Evolutionary conservation across 2,113 vertebrate genomes (phyloP).

Genomic region (Mustela nigripes): DNA sequence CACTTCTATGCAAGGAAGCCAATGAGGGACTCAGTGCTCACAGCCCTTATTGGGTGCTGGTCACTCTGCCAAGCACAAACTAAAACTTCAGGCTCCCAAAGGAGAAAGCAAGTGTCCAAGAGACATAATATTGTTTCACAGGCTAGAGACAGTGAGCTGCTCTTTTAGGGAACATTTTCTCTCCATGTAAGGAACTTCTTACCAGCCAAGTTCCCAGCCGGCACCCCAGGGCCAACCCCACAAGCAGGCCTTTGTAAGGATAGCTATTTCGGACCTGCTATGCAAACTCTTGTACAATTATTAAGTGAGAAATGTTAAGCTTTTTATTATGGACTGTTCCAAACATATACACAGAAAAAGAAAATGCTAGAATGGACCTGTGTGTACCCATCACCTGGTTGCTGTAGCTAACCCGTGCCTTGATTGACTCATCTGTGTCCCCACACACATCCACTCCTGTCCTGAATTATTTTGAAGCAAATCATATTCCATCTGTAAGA

Average conservation of each 20-base stretch:
- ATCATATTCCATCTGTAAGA: neutral
- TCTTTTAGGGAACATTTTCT: neutral
- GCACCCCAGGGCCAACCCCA: neutral
- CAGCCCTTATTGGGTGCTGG: neutral
- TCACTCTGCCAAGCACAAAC: neutral
- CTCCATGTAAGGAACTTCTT: neutral
- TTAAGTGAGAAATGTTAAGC: neutral
- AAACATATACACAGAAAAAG: neutral
- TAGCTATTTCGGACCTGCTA: neutral
- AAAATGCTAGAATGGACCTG: neutral
- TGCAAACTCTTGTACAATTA: neutral
- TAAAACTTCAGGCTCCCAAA: neutral
- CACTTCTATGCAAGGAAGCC: neutral
- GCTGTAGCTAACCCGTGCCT: neutral
- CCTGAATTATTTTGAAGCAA: neutral
- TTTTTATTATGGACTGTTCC: neutral
- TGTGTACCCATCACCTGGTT: neutral
- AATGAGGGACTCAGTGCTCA: neutral
- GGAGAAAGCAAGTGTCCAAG: neutral
- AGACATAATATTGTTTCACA: neutral
- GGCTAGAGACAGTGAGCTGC: neutral
- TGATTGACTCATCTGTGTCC: neutral
- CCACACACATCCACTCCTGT: neutral
- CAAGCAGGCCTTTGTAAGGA: neutral
- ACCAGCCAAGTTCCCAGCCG: neutral